Evolutionary conservation across 37 sponge, comb jelly and placozoan species (phyloP).

Genomic region (Aplysina aerophoba): DNA sequence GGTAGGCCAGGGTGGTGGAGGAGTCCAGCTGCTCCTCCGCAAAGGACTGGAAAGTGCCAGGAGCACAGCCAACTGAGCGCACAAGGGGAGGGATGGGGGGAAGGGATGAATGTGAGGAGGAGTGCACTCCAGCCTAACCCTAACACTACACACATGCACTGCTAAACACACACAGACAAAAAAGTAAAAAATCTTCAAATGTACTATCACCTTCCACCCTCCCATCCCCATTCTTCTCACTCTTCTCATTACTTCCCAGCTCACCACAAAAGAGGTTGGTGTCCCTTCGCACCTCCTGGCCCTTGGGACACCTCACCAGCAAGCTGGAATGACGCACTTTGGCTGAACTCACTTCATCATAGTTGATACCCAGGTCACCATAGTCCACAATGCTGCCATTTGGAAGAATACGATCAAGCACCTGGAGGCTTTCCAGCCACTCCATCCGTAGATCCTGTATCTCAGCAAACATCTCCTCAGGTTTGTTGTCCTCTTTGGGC

Average conservation of each 20-base stretch:
- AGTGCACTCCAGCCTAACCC: not conserved
- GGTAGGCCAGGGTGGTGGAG: not conserved
- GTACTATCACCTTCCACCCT: not conserved
- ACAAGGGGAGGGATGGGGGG: not conserved
- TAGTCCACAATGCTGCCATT: not conserved
- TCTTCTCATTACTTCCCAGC: not conserved
- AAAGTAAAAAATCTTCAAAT: not conserved
- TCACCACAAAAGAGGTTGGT: constrained; percentile 26
- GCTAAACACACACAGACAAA: not conserved
- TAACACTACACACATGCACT: not conserved
- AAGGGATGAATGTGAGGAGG: not conserved
- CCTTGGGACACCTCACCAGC: not conserved
- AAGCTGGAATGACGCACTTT: not conserved
- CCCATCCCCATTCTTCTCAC: not conserved
- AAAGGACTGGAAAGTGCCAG: constrained; percentile 7
- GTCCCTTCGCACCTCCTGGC: constrained; percentile 5
- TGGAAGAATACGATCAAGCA: not conserved
- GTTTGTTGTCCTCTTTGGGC: no score
- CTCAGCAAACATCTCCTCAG: no score
- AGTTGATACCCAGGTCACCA: not conserved
- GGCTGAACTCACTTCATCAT: not conserved
- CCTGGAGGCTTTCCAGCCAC: no score
- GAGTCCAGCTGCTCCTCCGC: not conserved
- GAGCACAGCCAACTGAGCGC: not conserved
- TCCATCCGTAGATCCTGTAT: no score